phyloP scores from a whole-genome alignment of 2,888 invertebrate species.

The Zygaena filipendulae region DNA sequence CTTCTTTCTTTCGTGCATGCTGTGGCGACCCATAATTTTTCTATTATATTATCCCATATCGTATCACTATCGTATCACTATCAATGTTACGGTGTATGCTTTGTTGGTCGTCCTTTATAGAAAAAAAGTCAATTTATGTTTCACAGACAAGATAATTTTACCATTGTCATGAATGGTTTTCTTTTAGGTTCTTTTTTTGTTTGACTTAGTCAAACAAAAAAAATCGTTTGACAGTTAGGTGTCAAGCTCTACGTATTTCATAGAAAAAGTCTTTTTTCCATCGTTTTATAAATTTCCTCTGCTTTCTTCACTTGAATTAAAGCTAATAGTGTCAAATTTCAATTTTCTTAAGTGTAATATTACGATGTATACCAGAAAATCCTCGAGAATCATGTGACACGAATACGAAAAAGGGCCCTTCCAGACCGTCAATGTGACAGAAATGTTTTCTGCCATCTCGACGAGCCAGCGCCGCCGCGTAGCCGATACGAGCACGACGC shows the following conservation, averaged over 20 bases:
- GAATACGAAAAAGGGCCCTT: slow-evolving; percentile 64
- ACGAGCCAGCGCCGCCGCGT: slow-evolving; percentile 51
- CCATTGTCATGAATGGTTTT: no score
- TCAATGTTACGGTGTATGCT: no score
- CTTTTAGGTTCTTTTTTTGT: no score
- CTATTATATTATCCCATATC: no score
- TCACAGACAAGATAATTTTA: no score
- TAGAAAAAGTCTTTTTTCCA: slow-evolving; percentile 45
- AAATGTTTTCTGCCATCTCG: slow-evolving; percentile 67
- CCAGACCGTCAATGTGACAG: slow-evolving; percentile 68
- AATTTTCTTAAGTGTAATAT: not conserved
- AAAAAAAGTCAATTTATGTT: no score
- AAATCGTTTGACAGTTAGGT: slow-evolving; percentile 63
- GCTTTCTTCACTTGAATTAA: slow-evolving; percentile 35
- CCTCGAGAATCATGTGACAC: slow-evolving; percentile 66
- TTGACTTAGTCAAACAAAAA: no score
- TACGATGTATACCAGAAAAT: slow-evolving; percentile 38
- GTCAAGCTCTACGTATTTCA: slow-evolving; percentile 68
- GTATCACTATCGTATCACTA: no score
- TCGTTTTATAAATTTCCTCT: slow-evolving; percentile 32
- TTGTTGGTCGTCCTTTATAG: no score
- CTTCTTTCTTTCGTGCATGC: no score
- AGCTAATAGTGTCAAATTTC: slow-evolving; percentile 23
- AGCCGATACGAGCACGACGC: slow-evolving; percentile 43
- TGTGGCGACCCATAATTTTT: no score